Evolutionary conservation across 2,797 vertebrate genomes (phyloP), one percentile per base, ranked within the genome.

Genomic region (Strix occidentalis): DNA sequence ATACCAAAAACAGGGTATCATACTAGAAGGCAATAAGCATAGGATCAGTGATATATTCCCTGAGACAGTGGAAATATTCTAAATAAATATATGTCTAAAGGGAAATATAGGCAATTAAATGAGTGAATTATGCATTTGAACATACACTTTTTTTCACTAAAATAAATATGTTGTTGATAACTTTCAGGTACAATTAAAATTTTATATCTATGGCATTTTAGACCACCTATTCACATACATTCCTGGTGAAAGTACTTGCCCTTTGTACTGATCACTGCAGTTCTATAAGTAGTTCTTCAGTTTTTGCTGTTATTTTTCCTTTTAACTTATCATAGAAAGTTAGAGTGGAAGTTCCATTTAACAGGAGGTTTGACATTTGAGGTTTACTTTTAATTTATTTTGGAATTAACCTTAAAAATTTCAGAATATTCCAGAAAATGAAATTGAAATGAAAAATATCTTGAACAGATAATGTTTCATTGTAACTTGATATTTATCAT

Each of bases 21-120:
- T 33, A 56, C 60, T 79, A 70, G 78, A 93, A 95, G 60, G 89
- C 70, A 94, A 64, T 90, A 90, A 95, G 75, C 46, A 70, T 39
- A 81, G 63, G 37, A 84, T 88, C 21, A 51, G 75, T 93, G 56
- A 79, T 83, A 88, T 64, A 79, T 61, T 95, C 72, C 58, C 45
- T 65, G 45, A 90, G 54, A 95, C 39, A 37, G 46, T 89, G n/a
- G 56, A 95, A 96, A 94, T 84, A 88, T 74, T 85, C 57, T 84
- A 94, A 96, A 95, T 95, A 96, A 97, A 94, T 78, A 88, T 53
- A 80, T 78, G 29, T 84, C 75, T 90, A 70, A 87, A 77, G 11
- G 25, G 74, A 93, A 93, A 96, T 90, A 79, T 1, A 91, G 33
- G 48, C 77, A 96, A 86, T 93, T 96, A 95, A 93, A 80, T 57